phyloP scores from a whole-genome alignment of 2,113 vertebrate species.

The Cromileptes altivelis region DNA sequence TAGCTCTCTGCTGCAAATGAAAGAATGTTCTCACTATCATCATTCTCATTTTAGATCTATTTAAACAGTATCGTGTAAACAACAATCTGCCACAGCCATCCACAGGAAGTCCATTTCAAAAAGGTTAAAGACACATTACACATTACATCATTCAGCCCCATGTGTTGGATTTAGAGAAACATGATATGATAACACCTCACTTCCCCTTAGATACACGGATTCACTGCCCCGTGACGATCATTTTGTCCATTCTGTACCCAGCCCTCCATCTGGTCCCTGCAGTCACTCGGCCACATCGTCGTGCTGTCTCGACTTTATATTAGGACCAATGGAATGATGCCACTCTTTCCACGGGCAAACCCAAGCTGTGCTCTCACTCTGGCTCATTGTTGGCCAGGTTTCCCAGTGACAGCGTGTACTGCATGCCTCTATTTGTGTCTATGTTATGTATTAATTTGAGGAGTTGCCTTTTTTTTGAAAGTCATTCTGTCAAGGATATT shows the following conservation, averaged over 20 bases:
- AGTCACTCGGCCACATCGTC: slow-evolving; percentile 23
- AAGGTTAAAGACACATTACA: background rate
- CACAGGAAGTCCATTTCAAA: too few relatives aligned
- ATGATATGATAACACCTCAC: background rate
- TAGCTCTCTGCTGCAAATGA: too few relatives aligned
- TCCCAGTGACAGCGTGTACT: background rate
- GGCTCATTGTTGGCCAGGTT: slow-evolving; percentile 16
- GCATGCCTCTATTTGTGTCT: slow-evolving; percentile 12
- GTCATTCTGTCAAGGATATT: slow-evolving; percentile 11
- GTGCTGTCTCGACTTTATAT: slow-evolving; percentile 30
- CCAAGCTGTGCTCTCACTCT: slow-evolving; percentile 38
- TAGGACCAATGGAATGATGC: slow-evolving; percentile 47
- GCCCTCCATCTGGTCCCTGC: slow-evolving; percentile 41
- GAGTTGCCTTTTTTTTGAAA: slow-evolving; percentile 30
- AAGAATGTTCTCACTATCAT: too few relatives aligned
- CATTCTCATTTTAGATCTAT: too few relatives aligned
- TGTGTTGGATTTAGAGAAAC: background rate
- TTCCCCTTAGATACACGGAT: background rate
- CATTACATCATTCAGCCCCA: background rate
- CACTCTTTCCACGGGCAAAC: slow-evolving; percentile 61
- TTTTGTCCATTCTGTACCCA: slow-evolving; percentile 23
- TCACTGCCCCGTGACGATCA: background rate
- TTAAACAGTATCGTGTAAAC: too few relatives aligned
- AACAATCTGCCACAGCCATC: too few relatives aligned
- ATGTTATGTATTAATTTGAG: background rate